phyloP scores from a whole-genome alignment of 2,888 invertebrate species.

The Polietes domitor region DNA sequence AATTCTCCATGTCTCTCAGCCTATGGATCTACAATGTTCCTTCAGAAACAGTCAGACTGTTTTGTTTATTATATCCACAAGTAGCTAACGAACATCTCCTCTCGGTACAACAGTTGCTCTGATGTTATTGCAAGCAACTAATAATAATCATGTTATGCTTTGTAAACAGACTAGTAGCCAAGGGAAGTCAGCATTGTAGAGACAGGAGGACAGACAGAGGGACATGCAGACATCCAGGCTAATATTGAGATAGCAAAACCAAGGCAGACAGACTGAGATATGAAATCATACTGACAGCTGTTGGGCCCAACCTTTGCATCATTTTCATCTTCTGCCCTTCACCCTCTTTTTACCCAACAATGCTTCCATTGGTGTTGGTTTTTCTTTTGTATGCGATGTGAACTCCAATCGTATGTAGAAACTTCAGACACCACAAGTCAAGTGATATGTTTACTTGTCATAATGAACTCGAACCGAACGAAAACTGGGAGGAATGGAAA shows the following conservation, averaged over 20 bases:
- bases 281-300: too few relatives aligned
- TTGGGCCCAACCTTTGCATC: constrained; percentile 25
- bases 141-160: constrained; percentile 56
- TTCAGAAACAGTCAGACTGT: constrained; percentile 46
- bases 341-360: background rate
- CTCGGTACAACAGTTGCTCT: too few relatives aligned
- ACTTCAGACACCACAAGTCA: constrained; percentile 47
- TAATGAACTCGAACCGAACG: constrained; percentile 53
- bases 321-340: background rate
- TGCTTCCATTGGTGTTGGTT: constrained; percentile 9
- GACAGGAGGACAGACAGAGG: constrained; percentile 18
- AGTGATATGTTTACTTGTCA: constrained; percentile 63
- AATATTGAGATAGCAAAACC: constrained; percentile 25
- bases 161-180: constrained; percentile 45
- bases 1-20: constrained; percentile 28
- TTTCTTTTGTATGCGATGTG: constrained; percentile 18
- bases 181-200: background rate
- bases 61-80: constrained; percentile 42
- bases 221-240: constrained; percentile 32
- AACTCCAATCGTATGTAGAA: constrained; percentile 39
- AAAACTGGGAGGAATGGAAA: constrained; percentile 21
- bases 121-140: constrained; percentile 32
- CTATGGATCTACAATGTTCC: background rate
- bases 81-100: background rate
- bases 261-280: too few relatives aligned